Base-by-base conservation (phyloP, 2,113 vertebrate genomes). In the Fregetta grallaria region DNA sequence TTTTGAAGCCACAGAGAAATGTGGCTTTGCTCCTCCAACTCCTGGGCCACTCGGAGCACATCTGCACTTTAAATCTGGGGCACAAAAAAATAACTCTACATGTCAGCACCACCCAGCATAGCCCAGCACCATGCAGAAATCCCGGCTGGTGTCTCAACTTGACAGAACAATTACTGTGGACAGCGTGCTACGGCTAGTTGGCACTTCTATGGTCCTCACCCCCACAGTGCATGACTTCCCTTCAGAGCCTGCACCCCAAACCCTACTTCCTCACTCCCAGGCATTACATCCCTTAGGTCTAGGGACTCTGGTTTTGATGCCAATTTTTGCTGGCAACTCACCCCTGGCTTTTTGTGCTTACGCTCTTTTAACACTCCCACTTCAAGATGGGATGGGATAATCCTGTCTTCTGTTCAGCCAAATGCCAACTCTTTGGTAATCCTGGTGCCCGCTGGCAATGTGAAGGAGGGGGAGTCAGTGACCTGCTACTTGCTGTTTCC, bases 381-480 rank as follows among this genome's bases (percentile, higher is more conserved):
- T 66, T 65, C 7, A 7, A 42, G 52, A 34, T 7, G 20, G 42
- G 40, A 56, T 71, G n/a, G 44, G 38, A 40, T 38, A 66, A 79
- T 40, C 16, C 29, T 18, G 11, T 53, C 45, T 45, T 91, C 45
- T 66, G 32, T 30, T 79, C 67, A 73, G 38, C 22, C 27, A 53
- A 52, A 71, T 7, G 21, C 14, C 42, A 63, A 13, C 17, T 25
- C 52, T 53, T n/a, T 34, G 32, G 44, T 45, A 49, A 73, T 38
- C 15, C 18, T 25, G 38, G n/a, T 7, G 12, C 67, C 29, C 0
- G 0, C 45, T 15, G 6, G 74, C 50, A 44, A 11, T 10, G 8
- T 15, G 52, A 70, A 66, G 50, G 27, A 40, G 34, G 45, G n/a
- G 27, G 32, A 38, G 32, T 32, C 44, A 36, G 59, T 34, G 67